Conservation (phyloP, 2,888 invertebrate species). For the Parnassius orleans region DNA sequence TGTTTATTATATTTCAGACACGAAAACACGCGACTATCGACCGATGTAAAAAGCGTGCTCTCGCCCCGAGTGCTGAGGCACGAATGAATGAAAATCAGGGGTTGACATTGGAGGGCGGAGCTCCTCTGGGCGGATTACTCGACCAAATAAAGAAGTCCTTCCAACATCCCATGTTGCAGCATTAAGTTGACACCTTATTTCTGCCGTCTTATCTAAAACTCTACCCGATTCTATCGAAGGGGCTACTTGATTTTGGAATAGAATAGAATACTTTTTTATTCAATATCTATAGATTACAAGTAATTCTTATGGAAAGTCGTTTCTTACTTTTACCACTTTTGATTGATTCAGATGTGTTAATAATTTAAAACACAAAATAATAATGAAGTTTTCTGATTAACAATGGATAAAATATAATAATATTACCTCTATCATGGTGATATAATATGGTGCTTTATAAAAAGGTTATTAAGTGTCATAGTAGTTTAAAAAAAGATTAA, state of each 20-base stretch:
- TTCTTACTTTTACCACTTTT: too few relatives aligned
- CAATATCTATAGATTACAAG: too few relatives aligned
- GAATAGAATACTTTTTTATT: too few relatives aligned
- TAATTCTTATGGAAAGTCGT: too few relatives aligned
- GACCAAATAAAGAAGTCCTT: constrained; percentile 40
- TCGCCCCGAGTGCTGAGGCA: constrained; percentile 45
- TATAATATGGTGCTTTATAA: too few relatives aligned
- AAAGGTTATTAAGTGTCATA: too few relatives aligned
- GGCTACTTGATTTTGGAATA: neutral
- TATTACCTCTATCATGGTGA: too few relatives aligned
- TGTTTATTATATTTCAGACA: constrained; percentile 56
- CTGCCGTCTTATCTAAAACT: constrained; percentile 49
- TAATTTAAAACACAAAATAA: too few relatives aligned
- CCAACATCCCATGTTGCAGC: constrained; percentile 12
- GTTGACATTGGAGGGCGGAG: constrained; percentile 65
- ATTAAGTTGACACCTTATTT: constrained; percentile 16
- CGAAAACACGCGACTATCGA: constrained; percentile 38
- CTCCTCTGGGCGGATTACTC: constrained; percentile 46
- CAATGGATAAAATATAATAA: too few relatives aligned
- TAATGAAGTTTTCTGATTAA: too few relatives aligned
- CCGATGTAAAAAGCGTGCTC: constrained; percentile 37
- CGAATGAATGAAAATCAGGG: constrained; percentile 72
- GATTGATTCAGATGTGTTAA: too few relatives aligned
- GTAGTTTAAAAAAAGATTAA: too few relatives aligned
- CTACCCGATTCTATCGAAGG: constrained; percentile 41